Conservation (phyloP, 64 coral and sea anemone genomes). For the Porites lutea region DNA sequence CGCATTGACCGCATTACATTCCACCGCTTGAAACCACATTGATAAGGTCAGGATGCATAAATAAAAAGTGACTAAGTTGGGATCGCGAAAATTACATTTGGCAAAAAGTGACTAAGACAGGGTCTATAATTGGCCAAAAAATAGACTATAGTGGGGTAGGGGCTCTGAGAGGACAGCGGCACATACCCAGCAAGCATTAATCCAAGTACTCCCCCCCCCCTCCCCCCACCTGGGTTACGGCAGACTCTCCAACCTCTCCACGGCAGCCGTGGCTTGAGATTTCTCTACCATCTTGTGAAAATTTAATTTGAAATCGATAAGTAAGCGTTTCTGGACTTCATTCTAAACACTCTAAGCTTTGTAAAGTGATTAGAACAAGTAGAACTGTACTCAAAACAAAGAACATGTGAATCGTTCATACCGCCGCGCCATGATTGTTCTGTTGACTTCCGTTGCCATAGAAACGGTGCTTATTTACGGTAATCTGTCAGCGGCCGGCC, state of each 20-base stretch:
- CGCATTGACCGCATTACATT: too few relatives aligned
- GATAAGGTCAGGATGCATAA: too few relatives aligned
- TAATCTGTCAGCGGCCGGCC: not conserved
- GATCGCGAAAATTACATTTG: too few relatives aligned
- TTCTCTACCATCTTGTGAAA: constrained; percentile 34
- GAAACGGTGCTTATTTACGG: not conserved
- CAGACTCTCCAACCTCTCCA: not conserved
- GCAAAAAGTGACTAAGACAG: too few relatives aligned
- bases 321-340: not conserved
- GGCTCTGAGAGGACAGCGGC: too few relatives aligned
- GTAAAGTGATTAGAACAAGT: constrained; percentile 17
- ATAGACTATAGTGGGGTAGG: too few relatives aligned
- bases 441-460: not conserved
- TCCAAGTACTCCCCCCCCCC: too few relatives aligned
- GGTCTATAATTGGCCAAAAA: too few relatives aligned
- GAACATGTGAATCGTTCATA: not conserved
- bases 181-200: too few relatives aligned
- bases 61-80: too few relatives aligned
- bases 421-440: not conserved
- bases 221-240: constrained; percentile 15
- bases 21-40: too few relatives aligned
- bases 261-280: not conserved
- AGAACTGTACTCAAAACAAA: not conserved
- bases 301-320: not conserved
- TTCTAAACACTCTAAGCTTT: not conserved